Evolutionary conservation across 2,888 invertebrate genomes (phyloP).

Genomic region (Macrostomum cliftonense): DNA sequence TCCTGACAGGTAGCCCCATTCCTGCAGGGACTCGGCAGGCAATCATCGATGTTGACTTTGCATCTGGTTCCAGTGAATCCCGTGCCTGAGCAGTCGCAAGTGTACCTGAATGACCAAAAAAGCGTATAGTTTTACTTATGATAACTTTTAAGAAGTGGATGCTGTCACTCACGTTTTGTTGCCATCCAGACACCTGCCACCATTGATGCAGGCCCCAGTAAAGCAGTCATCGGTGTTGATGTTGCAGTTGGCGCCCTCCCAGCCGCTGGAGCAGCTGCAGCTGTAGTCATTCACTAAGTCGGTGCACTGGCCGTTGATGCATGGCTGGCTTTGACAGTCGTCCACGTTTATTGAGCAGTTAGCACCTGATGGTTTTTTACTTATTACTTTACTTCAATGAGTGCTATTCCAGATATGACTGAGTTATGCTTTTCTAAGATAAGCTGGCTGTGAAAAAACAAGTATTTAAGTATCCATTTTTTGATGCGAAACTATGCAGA

Average conservation of each 20-base stretch:
- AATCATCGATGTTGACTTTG: constrained; percentile 7
- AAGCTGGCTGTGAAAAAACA: too few relatives aligned
- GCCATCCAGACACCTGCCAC: constrained; percentile 41
- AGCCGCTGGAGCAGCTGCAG: constrained; percentile 44
- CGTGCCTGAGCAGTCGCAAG: constrained; percentile 16
- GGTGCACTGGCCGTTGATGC: constrained; percentile 47
- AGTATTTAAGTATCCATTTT: too few relatives aligned
- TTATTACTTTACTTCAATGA: too few relatives aligned
- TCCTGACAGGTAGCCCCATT: constrained; percentile 17
- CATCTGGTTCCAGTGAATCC: constrained; percentile 22
- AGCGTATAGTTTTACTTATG: too few relatives aligned
- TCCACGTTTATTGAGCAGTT: constrained; percentile 86
- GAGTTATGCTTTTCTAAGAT: too few relatives aligned
- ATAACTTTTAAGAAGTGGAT: constrained; percentile 13
- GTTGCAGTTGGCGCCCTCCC: constrained; percentile 31
- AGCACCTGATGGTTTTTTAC: constrained; percentile 49
- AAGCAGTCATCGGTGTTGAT: background rate
- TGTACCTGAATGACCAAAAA: too few relatives aligned
- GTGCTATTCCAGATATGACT: too few relatives aligned
- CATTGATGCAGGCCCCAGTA: constrained; percentile 48
- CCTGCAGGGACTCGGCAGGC: background rate
- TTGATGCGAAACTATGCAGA: too few relatives aligned
- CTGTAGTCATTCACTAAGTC: constrained; percentile 10
- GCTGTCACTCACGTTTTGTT: constrained; percentile 15
- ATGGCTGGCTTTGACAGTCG: constrained; percentile 94